Evolutionary conservation across 2,797 vertebrate genomes (phyloP).

Genomic region (Liasis olivaceus): DNA sequence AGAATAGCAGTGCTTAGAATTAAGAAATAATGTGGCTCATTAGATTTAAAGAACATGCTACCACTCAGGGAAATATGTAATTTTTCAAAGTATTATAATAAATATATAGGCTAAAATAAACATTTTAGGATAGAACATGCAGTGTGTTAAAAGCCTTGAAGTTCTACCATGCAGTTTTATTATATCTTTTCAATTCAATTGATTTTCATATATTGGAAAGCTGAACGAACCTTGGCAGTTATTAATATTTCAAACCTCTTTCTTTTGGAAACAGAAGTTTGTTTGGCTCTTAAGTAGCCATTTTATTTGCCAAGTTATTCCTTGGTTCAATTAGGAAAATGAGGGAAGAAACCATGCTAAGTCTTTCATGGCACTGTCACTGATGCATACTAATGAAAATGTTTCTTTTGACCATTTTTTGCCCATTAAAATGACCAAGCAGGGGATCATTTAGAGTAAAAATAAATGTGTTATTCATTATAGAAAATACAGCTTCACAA

Average conservation of each 20-base stretch:
- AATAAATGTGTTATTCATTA: neutral
- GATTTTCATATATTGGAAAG: neutral
- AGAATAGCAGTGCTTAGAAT: neutral
- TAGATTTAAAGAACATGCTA: neutral
- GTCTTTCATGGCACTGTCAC: neutral
- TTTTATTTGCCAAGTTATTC: constrained; percentile 27
- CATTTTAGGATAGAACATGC: neutral
- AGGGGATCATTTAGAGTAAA: neutral
- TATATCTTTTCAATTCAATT: neutral
- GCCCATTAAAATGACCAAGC: neutral
- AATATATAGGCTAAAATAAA: neutral
- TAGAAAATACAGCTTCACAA: constrained; percentile 8
- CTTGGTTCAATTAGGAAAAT: constrained; percentile 7
- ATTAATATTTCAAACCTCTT: neutral
- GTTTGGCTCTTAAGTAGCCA: constrained; percentile 18
- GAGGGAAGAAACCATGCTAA: constrained; percentile 2
- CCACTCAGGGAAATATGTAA: neutral
- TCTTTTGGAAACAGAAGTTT: constrained; percentile 2
- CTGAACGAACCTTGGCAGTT: constrained; percentile 15
- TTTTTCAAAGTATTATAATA: neutral
- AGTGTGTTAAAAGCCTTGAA: neutral
- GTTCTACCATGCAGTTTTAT: neutral
- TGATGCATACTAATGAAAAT: neutral
- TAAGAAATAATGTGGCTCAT: neutral
- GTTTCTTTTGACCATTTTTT: neutral